Percentiles rank a stretch among this genome's conserved stretches.
These are phyloP conservation scores for Dipodomys stephensi DNA, from an alignment of 2,113 vertebrate species.

Conservation along the genomic window DNA sequence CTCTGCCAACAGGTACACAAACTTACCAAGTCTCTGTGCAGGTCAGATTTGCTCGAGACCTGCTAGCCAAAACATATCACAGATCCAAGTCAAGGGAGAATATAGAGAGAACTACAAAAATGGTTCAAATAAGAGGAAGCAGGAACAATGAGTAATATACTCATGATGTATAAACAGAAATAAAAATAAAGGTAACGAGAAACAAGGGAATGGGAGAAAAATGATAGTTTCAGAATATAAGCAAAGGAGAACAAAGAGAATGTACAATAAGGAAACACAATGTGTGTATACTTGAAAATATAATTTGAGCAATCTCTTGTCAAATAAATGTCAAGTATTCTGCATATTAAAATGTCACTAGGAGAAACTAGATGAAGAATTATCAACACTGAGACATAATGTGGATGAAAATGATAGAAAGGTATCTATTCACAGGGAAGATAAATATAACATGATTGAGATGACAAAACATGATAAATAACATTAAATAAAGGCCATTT, in stretches of 20 bases:
- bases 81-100: neutral
- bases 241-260: conserved; percentile 7
- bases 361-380: neutral
- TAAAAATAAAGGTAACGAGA: neutral
- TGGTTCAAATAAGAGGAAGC: neutral
- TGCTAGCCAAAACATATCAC: neutral
- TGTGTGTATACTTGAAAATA: neutral
- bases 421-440: neutral
- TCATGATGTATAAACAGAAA: neutral
- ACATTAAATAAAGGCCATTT: neutral
- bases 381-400: neutral
- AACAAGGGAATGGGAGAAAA: neutral
- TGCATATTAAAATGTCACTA: neutral
- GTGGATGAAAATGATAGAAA: conserved; percentile 29
- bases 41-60: neutral
- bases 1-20: conserved; percentile 26
- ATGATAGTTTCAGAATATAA: neutral
- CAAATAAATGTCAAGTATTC: conserved; percentile 9
- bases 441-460: neutral
- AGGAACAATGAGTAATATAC: neutral
- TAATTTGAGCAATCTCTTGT: neutral
- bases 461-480: neutral
- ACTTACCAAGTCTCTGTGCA: neutral
- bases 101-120: neutral
- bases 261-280: neutral